These are phyloP conservation scores for Tenebrosternarchus preto DNA, from an alignment of 2,113 vertebrate genomes.

Conservation along the genomic window DNA sequence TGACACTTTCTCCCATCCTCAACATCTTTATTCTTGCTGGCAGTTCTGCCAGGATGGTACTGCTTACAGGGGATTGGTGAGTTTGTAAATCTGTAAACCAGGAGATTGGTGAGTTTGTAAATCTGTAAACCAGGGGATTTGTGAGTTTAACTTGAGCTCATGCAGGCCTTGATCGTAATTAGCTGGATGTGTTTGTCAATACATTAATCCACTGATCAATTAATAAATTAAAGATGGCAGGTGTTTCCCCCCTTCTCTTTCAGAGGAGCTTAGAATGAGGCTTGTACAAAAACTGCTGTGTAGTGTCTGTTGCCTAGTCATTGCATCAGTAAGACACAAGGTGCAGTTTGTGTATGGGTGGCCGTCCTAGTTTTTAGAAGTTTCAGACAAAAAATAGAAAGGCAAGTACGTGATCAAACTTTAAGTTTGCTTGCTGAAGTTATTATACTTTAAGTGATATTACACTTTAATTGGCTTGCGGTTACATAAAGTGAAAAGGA, in stretches of 20 bases:
- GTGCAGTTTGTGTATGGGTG: constrained; percentile 33
- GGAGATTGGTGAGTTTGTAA: constrained; percentile 68
- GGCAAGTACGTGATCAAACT: neutral
- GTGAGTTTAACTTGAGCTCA: constrained; percentile 70
- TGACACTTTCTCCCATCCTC: neutral
- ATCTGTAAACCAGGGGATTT: constrained; percentile 67
- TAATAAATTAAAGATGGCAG: constrained; percentile 49
- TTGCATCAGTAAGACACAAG: constrained; percentile 39
- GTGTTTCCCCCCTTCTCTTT: constrained; percentile 17
- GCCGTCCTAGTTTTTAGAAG: constrained; percentile 24
- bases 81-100: constrained; percentile 62
- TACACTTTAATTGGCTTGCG: constrained; percentile 13
- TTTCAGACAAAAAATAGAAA: constrained; percentile 24
- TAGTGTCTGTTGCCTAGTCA: constrained; percentile 37
- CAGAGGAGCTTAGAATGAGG: constrained; percentile 2
- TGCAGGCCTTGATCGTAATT: constrained; percentile 62
- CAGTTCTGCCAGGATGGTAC: constrained; percentile 67
- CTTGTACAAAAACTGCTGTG: constrained; percentile 46
- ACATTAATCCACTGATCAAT: constrained; percentile 52
- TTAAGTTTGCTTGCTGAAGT: neutral
- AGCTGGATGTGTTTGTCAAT: constrained; percentile 64
- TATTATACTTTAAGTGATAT: neutral
- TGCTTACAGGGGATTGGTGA: constrained; percentile 72
- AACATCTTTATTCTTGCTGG: constrained; percentile 36
- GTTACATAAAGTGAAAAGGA: neutral